Evolutionary conservation across 2,888 invertebrate genomes (phyloP).

Genomic region (Amorpha juglandis): DNA sequence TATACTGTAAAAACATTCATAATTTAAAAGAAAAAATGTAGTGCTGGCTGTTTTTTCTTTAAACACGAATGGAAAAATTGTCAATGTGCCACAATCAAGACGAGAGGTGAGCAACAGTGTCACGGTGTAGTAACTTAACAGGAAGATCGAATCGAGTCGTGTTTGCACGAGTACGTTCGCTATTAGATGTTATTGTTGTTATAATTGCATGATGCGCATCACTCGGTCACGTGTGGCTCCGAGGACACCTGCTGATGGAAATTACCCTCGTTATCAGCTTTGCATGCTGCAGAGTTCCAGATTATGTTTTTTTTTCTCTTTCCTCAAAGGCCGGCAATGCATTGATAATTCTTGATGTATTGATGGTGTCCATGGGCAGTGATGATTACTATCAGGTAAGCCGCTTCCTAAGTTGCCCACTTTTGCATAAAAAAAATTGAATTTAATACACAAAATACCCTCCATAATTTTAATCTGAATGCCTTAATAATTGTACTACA

Average conservation of each 20-base stretch:
- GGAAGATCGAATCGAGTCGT: slow-evolving; percentile 4
- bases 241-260: slow-evolving; percentile 45
- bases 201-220: slow-evolving; percentile 50
- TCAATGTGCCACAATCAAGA: neutral
- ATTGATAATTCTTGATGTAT: no score
- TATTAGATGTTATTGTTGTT: slow-evolving; percentile 52
- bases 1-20: no score
- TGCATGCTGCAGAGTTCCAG: neutral
- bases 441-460: no score
- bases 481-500: no score
- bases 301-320: no score
- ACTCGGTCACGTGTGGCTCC: slow-evolving; percentile 56
- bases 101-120: slow-evolving; percentile 1
- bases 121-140: slow-evolving; percentile 20
- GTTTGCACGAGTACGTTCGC: slow-evolving; percentile 25
- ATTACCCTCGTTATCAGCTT: slow-evolving; percentile 1
- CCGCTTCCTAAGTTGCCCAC: no score
- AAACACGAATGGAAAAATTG: neutral
- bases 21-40: neutral
- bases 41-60: neutral
- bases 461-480: no score
- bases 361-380: no score
- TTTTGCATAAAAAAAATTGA: no score
- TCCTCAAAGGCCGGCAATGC: no score
- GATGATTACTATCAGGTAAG: no score